Conservation (phyloP, 2,797 vertebrate genomes). For the Adelosebastes latens region DNA sequence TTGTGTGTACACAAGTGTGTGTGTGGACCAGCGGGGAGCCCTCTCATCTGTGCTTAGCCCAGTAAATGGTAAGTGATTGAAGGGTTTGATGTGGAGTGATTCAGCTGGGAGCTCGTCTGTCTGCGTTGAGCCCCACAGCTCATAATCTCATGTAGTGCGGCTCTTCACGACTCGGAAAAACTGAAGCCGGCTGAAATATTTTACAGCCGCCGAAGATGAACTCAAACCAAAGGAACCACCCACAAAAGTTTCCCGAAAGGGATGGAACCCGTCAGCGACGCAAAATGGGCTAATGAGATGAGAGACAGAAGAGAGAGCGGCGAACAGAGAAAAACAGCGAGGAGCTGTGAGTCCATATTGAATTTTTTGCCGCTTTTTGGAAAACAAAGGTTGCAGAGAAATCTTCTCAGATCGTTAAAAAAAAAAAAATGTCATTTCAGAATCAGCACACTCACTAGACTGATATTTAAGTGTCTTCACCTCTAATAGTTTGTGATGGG, state of each 20-base stretch:
- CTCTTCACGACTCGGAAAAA: conserved; percentile 45
- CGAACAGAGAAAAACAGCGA: conserved; percentile 23
- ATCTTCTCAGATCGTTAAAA: background rate
- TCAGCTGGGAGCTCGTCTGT: conserved; percentile 75
- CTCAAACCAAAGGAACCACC: conserved; percentile 68
- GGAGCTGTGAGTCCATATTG: conserved; percentile 12
- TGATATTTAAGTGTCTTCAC: background rate
- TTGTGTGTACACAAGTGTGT: conserved; percentile 44
- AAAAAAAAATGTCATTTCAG: background rate
- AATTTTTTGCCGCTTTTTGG: conserved; percentile 10
- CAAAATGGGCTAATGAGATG: conserved; percentile 62
- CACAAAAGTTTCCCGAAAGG: conserved; percentile 61
- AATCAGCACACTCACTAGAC: background rate
- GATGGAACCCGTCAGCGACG: conserved; percentile 41
- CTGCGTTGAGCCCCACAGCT: conserved; percentile 64
- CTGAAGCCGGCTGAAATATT: conserved; percentile 43
- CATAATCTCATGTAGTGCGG: conserved; percentile 60
- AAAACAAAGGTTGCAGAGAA: conserved; percentile 21
- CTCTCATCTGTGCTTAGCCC: conserved; percentile 79
- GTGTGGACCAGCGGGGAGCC: conserved; percentile 46
- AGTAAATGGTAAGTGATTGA: conserved; percentile 80
- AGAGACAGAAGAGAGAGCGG: conserved; percentile 19
- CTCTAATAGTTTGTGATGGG: background rate
- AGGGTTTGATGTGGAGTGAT: conserved; percentile 78
- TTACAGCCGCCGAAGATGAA: conserved; percentile 45